Evolutionary conservation across 1,140 invertebrate species (phyloP), one percentile per base, ranked within the genome.

Genomic region (Aricia agestis): DNA sequence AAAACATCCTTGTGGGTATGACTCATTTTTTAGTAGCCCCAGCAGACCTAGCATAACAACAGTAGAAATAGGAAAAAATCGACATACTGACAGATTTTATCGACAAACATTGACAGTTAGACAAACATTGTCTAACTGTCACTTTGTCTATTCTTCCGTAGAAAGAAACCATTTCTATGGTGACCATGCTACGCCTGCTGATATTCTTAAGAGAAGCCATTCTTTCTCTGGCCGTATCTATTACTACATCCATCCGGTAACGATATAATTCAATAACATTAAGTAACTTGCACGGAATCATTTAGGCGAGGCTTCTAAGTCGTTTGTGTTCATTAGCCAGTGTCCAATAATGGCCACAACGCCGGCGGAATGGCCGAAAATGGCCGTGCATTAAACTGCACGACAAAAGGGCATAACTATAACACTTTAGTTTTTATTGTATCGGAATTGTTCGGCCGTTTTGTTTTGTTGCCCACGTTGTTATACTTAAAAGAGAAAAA

Each of bases 401-500:
- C 59, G 59, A 63, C 59, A 63, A 63, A 63, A 63, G 59, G 18
- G 18, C 25, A 25, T 63, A 11, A 19, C 18, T 63, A 63, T 63
- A 19, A 63, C 18, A 63, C 17, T 63, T 63, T 63, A 63, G 59
- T 63, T 63, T 63, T 63, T 63, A 63, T 63, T 63, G 59, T 19
- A 63, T 63, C 59, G 17, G 19, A 63, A 63, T 11, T 63, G 59
- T 25, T 63, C 0, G 18, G 10, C 18, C 18, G 6, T 63, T 63
- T 63, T 63, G 45, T 52, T 52, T 6, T 15, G 45, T 13, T 36
- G 36, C 36, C 36, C 36, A 36, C 0, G 3, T 25, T 25, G 25
- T 25, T 25, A 25, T 25, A 25, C 25, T 25, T 25, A 25, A 25
- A 25, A 25, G 25, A 25, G 25, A 25, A 25, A 25, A 25, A 25